Evolutionary conservation across 2,113 vertebrate species (phyloP).

Genomic region (Siniperca chuatsi): DNA sequence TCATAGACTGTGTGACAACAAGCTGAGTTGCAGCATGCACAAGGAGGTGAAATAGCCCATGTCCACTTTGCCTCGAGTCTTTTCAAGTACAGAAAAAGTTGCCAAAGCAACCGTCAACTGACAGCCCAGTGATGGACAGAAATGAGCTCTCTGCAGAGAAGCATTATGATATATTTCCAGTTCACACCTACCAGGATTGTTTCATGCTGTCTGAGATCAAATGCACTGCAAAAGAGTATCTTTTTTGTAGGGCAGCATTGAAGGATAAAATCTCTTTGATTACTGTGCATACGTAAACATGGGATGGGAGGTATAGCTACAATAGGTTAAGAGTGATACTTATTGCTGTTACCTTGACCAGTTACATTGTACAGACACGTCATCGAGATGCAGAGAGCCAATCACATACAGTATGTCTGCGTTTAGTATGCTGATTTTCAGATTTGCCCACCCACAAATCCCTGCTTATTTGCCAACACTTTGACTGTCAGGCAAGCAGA

Average conservation of each 20-base stretch:
- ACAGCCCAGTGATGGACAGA: background rate
- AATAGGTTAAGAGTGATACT: background rate
- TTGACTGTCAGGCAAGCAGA: constrained; percentile 11
- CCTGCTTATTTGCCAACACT: background rate
- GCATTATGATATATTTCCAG: background rate
- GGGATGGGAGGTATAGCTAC: background rate
- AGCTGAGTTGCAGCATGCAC: constrained; percentile 25
- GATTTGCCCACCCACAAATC: constrained; percentile 10
- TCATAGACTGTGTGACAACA: constrained; percentile 44
- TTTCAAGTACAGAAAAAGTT: constrained; percentile 8
- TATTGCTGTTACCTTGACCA: background rate
- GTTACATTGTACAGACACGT: background rate
- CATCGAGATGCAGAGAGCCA: background rate
- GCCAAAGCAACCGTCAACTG: constrained; percentile 3
- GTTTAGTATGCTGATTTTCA: constrained; percentile 1
- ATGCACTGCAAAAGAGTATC: background rate
- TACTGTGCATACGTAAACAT: background rate
- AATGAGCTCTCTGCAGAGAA: background rate
- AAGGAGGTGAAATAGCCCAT: background rate
- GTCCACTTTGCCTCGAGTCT: background rate
- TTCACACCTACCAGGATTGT: background rate
- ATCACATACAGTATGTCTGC: background rate
- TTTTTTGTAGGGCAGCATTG: background rate
- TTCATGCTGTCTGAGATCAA: constrained; percentile 12
- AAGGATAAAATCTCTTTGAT: background rate